phyloP scores from a whole-genome alignment of 2,113 vertebrate genomes.

The Perca flavescens region DNA sequence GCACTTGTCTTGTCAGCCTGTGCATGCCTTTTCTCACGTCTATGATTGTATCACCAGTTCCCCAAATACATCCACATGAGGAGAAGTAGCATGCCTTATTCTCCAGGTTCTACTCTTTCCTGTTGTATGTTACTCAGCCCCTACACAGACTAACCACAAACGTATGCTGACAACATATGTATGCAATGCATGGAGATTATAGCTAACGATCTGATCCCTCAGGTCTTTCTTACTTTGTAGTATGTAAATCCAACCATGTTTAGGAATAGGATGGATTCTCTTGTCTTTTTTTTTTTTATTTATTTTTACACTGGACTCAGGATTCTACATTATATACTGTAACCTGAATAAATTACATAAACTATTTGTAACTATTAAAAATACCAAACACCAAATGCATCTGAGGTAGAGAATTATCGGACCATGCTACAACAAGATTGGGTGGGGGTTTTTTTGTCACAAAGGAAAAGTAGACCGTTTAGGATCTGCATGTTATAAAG shows the following conservation, averaged over 20 bases:
- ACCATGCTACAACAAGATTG: not conserved
- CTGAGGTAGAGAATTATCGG: not conserved
- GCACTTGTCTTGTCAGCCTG: conserved; percentile 16
- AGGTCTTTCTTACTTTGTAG: conserved; percentile 57
- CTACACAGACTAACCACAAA: conserved; percentile 6
- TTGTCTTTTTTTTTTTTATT: conserved; percentile 42
- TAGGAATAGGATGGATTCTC: conserved; percentile 9
- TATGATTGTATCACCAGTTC: conserved; percentile 8
- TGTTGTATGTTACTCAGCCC: conserved; percentile 22
- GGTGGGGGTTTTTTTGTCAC: not conserved
- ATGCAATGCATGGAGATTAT: conserved; percentile 72
- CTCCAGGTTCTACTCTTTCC: conserved; percentile 37
- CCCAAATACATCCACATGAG: conserved; percentile 30
- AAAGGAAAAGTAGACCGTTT: conserved; percentile 8
- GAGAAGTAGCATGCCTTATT: conserved; percentile 62
- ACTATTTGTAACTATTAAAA: conserved; percentile 52
- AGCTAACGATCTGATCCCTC: conserved; percentile 56
- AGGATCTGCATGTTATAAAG: conserved; percentile 39
- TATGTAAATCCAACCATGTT: conserved; percentile 14
- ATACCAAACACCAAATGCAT: conserved; percentile 30
- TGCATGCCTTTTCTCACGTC: conserved; percentile 54
- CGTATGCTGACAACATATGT: conserved; percentile 40
- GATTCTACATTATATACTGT: conserved; percentile 60
- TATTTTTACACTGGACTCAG: conserved; percentile 71
- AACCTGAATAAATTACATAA: conserved; percentile 33